A percentile compares a stretch with the other conserved stretches of the same genome.
phyloP scores from a whole-genome alignment of 2,797 vertebrate genomes.

The Phrynocephalus guinanensis region DNA sequence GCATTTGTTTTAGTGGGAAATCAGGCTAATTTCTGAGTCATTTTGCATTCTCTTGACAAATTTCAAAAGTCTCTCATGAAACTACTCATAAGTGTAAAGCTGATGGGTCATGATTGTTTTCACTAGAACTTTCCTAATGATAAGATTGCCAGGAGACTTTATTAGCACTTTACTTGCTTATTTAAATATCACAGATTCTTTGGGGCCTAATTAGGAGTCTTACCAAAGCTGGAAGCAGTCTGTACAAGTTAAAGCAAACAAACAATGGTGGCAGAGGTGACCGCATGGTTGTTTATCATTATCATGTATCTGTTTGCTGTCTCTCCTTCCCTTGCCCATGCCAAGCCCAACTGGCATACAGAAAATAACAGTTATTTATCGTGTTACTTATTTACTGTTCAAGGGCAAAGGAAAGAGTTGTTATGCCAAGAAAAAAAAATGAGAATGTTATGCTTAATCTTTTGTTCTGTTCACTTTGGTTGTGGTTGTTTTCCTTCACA shows the following conservation, averaged over 20 bases:
- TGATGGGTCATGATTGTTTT: conserved; percentile 62
- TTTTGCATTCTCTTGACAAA: conserved; percentile 43
- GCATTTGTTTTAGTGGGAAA: conserved; percentile 45
- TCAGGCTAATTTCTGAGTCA: conserved; percentile 56
- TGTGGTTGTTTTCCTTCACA: conserved; percentile 75
- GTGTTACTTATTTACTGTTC: conserved; percentile 37
- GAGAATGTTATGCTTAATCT: conserved; percentile 75
- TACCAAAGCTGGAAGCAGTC: conserved; percentile 90
- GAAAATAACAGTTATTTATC: conserved; percentile 34
- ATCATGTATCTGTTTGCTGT: conserved; percentile 79
- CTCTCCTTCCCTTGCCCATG: conserved; percentile 83
- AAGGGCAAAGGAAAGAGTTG: conserved; percentile 83
- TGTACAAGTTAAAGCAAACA: conserved; percentile 70
- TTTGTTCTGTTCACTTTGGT: conserved; percentile 78
- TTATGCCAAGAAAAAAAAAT: conserved; percentile 66
- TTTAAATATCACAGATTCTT: conserved; percentile 71
- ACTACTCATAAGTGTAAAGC: conserved; percentile 60
- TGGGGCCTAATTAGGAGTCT: conserved; percentile 62
- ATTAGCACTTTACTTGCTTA: conserved; percentile 67
- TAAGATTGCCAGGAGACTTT: conserved; percentile 65
- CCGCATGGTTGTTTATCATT: conserved; percentile 87
- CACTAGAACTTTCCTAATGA: conserved; percentile 51
- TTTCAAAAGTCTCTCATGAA: conserved; percentile 59
- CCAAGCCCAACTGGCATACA: conserved; percentile 48
- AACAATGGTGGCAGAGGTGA: conserved; percentile 95